phyloP scores from a whole-genome alignment of 2,113 vertebrate species.

The Chaetodon auriga region DNA sequence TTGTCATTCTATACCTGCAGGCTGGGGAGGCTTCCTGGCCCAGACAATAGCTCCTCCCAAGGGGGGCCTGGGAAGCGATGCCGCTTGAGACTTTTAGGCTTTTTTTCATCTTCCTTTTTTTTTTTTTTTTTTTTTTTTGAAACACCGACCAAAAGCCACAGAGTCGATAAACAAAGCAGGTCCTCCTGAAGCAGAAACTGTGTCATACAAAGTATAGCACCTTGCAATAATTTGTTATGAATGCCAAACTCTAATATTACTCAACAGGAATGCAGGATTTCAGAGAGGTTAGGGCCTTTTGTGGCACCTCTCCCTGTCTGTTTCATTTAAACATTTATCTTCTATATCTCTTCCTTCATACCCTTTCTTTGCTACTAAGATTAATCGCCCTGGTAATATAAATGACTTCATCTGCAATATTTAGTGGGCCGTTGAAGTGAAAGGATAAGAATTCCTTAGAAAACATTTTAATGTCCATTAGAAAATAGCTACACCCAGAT shows the following conservation, averaged over 20 bases:
- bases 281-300: conserved; percentile 49
- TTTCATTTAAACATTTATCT: conserved; percentile 26
- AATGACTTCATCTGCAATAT: conserved; percentile 8
- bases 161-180: conserved; percentile 78
- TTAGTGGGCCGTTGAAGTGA: not conserved
- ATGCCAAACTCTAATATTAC: conserved; percentile 77
- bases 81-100: conserved; percentile 79
- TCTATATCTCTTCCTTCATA: conserved; percentile 9
- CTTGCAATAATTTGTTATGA: conserved; percentile 69
- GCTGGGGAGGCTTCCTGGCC: conserved; percentile 78
- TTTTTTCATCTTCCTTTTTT: conserved; percentile 31
- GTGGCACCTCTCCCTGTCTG: conserved; percentile 23
- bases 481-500: not conserved
- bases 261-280: conserved; percentile 69
- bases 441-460: conserved; percentile 4
- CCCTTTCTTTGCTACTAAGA: not conserved
- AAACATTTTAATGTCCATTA: conserved; percentile 8
- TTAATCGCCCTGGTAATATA: not conserved
- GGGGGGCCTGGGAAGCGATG: conserved; percentile 83
- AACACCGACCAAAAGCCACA: conserved; percentile 71
- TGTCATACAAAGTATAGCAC: conserved; percentile 73
- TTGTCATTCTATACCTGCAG: conserved; percentile 81
- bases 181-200: conserved; percentile 72
- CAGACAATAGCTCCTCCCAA: conserved; percentile 78
- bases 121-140: conserved; percentile 50